Evolutionary conservation across 2,113 vertebrate species (phyloP), one percentile per base, ranked within the genome.

Genomic region (Nibea albiflora): DNA sequence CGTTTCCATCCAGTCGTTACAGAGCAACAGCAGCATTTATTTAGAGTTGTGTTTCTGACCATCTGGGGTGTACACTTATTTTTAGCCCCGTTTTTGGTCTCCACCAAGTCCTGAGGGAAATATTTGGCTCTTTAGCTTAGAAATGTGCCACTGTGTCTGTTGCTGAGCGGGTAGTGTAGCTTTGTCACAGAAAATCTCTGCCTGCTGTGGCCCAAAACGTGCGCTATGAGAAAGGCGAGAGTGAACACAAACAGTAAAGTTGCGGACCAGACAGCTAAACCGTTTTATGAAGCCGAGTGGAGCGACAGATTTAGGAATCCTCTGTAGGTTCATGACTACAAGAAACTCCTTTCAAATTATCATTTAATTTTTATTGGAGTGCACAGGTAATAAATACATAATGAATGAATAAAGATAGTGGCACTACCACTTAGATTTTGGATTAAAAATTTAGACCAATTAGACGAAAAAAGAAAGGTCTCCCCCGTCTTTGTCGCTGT

Each of bases 401-500:
- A 79, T 57, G 52, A 72, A 71, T 24, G 14, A 56, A 24, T 24
- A 24, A 63, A 79, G 22, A 53, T 46, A 26, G 22, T 16, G 67
- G 24, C 22, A 73, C 22, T 20, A 20, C 61, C 47, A n/a, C 24
- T 78, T 19, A 11, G 5, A 47, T 12, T 71, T 62, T 44, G 10
- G 11, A 42, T 67, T 12, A 52, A 73, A 63, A 26, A 44, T 75
- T 15, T 61, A 9, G 50, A 26, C 22, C n/a, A 60, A 26, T 67
- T 19, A 56, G 35, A 39, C 7, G 35, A 39, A 39, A 39, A 39
- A 39, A 39, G 35, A 39, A 39, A 39, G 35, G 35, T 39, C 35
- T 39, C 35, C 35, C 35, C 35, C 2, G 35, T 39, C 35, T 39
- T 39, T 39, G 35, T 39, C 35, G 7, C 35, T 63, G 19, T 11